Evolutionary conservation across 2,888 invertebrate genomes (phyloP).

Genomic region (Melieria picta): DNA sequence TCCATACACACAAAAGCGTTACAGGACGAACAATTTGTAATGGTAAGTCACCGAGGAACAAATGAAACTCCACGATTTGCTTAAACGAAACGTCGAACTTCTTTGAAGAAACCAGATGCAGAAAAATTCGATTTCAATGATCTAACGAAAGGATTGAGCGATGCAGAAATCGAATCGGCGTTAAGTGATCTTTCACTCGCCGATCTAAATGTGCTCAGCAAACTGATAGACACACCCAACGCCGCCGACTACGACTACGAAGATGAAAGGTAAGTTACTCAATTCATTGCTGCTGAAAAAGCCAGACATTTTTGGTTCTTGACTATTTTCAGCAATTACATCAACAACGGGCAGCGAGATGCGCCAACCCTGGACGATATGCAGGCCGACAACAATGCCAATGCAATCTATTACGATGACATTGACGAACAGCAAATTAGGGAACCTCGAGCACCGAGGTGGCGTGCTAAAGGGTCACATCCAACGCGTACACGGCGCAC

Average conservation of each 20-base stretch:
- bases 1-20: slow-evolving; percentile 4
- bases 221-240: slow-evolving; percentile 51
- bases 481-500: slow-evolving; percentile 5
- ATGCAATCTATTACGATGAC: slow-evolving; percentile 24
- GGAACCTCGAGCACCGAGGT: slow-evolving; percentile 38
- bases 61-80: background rate
- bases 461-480: background rate
- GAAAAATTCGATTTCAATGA: slow-evolving; percentile 40
- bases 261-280: slow-evolving; percentile 28
- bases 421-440: background rate
- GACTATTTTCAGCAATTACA: background rate
- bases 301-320: background rate
- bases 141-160: slow-evolving; percentile 50
- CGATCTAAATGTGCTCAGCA: slow-evolving; percentile 54
- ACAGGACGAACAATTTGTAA: slow-evolving; percentile 2
- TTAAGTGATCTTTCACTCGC: slow-evolving; percentile 54
- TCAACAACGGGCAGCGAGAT: slow-evolving; percentile 5
- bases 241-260: slow-evolving; percentile 38
- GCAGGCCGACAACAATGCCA: slow-evolving; percentile 43
- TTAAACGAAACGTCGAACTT: too few relatives aligned
- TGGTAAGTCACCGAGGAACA: background rate
- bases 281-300: background rate
- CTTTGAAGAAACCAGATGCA: background rate
- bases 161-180: slow-evolving; percentile 56
- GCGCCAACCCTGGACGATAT: slow-evolving; percentile 28